phyloP scores from a whole-genome alignment of 1,140 invertebrate species.

The Scaptomyza graminum region DNA sequence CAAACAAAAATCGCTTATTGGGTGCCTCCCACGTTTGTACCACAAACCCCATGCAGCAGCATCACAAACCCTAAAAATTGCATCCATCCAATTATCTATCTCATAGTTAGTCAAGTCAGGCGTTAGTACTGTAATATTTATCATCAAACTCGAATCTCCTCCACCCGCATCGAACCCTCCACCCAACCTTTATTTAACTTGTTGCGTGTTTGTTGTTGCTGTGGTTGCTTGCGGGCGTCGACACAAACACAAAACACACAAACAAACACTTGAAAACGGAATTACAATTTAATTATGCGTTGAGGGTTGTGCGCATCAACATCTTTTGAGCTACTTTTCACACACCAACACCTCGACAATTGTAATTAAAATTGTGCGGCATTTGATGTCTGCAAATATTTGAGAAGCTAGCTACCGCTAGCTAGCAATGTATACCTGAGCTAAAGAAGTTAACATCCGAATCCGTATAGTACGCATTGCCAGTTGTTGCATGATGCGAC shows the following conservation, averaged over 20 bases:
- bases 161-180: background rate
- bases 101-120: slow-evolving; percentile 12
- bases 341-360: slow-evolving; percentile 55
- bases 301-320: slow-evolving; percentile 42
- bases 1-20: slow-evolving; percentile 52
- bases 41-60: slow-evolving; percentile 7
- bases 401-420: slow-evolving; percentile 40
- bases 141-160: slow-evolving; percentile 16
- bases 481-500: slow-evolving; percentile 33
- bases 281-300: slow-evolving; percentile 79
- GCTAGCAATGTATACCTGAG: slow-evolving; percentile 76
- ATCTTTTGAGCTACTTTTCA: slow-evolving; percentile 64
- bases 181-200: slow-evolving; percentile 38
- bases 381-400: slow-evolving; percentile 79
- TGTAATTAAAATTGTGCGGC: slow-evolving; percentile 69
- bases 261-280: slow-evolving; percentile 69
- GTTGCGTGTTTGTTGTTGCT: slow-evolving; percentile 62
- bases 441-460: slow-evolving; percentile 83
- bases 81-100: background rate
- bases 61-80: slow-evolving; percentile 7
- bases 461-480: slow-evolving; percentile 74
- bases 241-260: slow-evolving; percentile 2
- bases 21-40: slow-evolving; percentile 53
- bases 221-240: slow-evolving; percentile 30
- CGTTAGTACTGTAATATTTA: too few relatives aligned